Percentiles rank a stretch among this genome's conserved stretches.
phyloP scores from a whole-genome alignment of 1,140 invertebrate species.

The Planococcus citri region DNA sequence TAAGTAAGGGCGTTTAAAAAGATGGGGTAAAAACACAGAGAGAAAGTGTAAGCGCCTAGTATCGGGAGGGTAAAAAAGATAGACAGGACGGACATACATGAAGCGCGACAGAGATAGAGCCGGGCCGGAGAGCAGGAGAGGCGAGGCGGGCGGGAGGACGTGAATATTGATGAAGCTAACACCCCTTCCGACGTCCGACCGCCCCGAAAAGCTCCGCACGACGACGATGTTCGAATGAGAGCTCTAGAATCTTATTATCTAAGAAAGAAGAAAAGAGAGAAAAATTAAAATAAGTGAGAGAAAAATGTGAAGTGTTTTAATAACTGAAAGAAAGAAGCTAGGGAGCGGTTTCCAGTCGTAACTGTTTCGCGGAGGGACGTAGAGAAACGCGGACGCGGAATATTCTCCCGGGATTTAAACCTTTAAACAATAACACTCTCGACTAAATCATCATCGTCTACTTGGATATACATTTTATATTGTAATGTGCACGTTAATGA shows the following conservation, averaged over 20 bases:
- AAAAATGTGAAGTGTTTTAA: conserved; percentile 29
- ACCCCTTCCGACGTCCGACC: conserved; percentile 12
- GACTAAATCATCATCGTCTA: conserved; percentile 19
- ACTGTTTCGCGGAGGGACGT: conserved; percentile 5
- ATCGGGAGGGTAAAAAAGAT: conserved; percentile 17
- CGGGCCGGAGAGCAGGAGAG: conserved; percentile 14
- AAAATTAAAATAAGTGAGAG: conserved; percentile 26
- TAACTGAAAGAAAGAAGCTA: conserved; percentile 25
- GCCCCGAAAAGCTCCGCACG: neutral
- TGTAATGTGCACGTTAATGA: conserved; percentile 20
- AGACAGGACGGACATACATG: conserved; percentile 27
- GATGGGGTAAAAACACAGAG: conserved; percentile 28
- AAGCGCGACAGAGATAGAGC: conserved; percentile 13
- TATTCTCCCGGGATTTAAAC: conserved; percentile 19
- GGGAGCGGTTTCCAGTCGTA: conserved; percentile 12
- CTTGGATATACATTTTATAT: conserved; percentile 20
- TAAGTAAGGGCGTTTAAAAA: conserved; percentile 25
- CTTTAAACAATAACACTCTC: conserved; percentile 20
- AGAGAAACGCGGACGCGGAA: neutral
- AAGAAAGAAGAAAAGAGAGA: conserved; percentile 20
- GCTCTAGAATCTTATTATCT: conserved; percentile 27
- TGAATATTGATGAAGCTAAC: conserved; percentile 27
- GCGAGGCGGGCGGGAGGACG: conserved; percentile 22
- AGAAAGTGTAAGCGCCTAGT: conserved; percentile 21
- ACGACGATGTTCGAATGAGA: conserved; percentile 21